Evolutionary conservation across 2,113 vertebrate species (phyloP).

Genomic region (Sorex araneus): DNA sequence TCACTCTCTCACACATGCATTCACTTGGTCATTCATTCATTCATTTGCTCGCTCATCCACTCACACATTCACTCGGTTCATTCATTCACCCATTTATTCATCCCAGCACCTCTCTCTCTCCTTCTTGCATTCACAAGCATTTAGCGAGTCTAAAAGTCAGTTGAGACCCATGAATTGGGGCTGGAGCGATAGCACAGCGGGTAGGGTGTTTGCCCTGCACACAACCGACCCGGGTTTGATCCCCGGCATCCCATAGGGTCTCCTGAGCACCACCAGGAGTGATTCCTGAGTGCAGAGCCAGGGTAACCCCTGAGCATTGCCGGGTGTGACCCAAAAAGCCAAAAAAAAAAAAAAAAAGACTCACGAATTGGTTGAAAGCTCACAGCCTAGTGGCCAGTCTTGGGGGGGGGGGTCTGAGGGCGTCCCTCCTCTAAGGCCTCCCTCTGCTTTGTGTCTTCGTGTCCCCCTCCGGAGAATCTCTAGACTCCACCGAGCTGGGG

Average conservation of each 20-base stretch:
- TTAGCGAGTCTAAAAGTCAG: too few species aligned
- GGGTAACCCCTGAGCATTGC: too few species aligned
- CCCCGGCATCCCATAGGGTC: too few species aligned
- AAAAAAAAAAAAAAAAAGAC: not conserved
- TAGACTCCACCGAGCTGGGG: not conserved
- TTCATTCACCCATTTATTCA: not conserved
- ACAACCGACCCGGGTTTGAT: too few species aligned
- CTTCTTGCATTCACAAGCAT: too few species aligned
- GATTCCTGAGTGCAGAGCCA: too few species aligned
- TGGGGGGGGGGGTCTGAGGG: not conserved
- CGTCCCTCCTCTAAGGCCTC: not conserved
- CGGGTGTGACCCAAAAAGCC: too few species aligned
- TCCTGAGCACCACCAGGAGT: too few species aligned
- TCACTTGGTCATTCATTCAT: not conserved
- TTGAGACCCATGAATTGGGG: too few species aligned
- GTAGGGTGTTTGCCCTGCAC: too few species aligned
- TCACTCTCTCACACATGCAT: not conserved
- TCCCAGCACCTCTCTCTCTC: too few species aligned
- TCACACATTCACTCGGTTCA: not conserved
- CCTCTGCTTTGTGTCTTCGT: not conserved
- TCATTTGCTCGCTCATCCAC: not conserved
- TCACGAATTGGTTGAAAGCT: fast-evolving
- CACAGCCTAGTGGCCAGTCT: not conserved
- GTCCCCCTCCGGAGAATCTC: not conserved
- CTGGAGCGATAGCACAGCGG: too few species aligned